Evolutionary conservation across 2,797 vertebrate species (phyloP), one percentile per base, ranked within the genome.

Genomic region (Pelobates cultripes): DNA sequence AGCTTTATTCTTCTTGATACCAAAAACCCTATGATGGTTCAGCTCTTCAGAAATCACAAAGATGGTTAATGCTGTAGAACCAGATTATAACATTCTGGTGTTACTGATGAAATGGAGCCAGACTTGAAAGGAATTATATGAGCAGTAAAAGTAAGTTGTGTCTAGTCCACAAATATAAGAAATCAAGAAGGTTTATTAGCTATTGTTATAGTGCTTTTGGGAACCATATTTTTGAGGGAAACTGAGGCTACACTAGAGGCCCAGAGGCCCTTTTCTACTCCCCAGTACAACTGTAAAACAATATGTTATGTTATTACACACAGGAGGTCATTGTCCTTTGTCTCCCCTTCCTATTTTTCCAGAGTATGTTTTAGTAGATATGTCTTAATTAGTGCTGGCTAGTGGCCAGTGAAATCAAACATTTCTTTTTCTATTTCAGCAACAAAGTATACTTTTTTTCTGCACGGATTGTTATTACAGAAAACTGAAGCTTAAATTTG

Each of bases 141-240:
- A 17, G 17, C 53, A 70, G 14, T 63, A 63, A 81, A 75, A 69
- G 60, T 51, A 75, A 60, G 42, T 75, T 61, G 44, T 77, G 69
- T 71, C 7, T 41, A 51, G 63, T 17, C 67, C 63, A 83, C 5
- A 70, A 15, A 15, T 28, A 45, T 1, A 3, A 60, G 28, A 14
- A 60, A 63, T 82, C 7, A 14, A 13, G 51, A 40, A 9, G 61
- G n/a, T 82, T 77, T 69, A 67, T 61, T 66, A 28, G 28, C 28
- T 70, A 73, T 67, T 60, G 74, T 77, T 73, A 78, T 72, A 63
- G 60, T 51, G 66, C 75, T 73, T 68, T 7, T 67, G 75, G 61
- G 75, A 82, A 68, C 71, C 77, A 68, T 73, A 67, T 71, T 73
- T 10, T 10, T 13, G 53, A 60, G 40, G 60, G 72, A 61, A 74